Base-by-base conservation (phyloP, 2,888 invertebrate genomes). In the Lasiommata megera region DNA sequence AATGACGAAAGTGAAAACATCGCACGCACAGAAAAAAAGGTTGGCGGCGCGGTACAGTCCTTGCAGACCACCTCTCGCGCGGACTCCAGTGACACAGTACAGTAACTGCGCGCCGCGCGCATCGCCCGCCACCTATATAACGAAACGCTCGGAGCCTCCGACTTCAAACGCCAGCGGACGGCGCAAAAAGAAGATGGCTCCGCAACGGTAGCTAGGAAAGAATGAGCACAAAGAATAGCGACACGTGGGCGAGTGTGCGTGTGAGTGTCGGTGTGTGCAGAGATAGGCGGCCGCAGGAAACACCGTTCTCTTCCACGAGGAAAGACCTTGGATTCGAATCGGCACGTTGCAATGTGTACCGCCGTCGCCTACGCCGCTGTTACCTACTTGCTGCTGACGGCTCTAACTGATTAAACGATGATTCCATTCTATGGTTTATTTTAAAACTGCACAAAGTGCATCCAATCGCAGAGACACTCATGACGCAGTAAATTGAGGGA, bases 271-370 rank as follows among this genome's bases (percentile, higher is more conserved):
- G 83, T 83, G 88, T 86, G 88, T 80, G 79, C 82, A 83, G 87
- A 88, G 88, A 89, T 86, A 88, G 88, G 88, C 84, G 84, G 85
- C 76, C 89, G 88, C 91, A 91, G 91, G 91, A 91, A 91, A 90
- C 90, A 84, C 90, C 91, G 88, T 90, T 91, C 91, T 91, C 91
- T 91, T 91, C 89, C 90, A 91, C 88, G 84, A 91, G 91, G 91
- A 91, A 91, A 91, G 91, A 88, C 91, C 91, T 91, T 91, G 91
- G 91, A 81, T 86, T 82, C 80, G 84, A 88, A 88, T 87, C 86
- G 86, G 86, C 87, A 87, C 87, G 87, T 87, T 88, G 89, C 88
- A 88, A 88, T 86, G 88, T 84, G 80, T 87, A 88, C 86, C 84
- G 84, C 85, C 82, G 83, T 88, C 88, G 88, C 88, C 88, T 88